Percentiles rank a stretch among this genome's conserved stretches.
Conservation (phyloP, 1,140 invertebrate genomes). For the Armadillidium nasatum region DNA sequence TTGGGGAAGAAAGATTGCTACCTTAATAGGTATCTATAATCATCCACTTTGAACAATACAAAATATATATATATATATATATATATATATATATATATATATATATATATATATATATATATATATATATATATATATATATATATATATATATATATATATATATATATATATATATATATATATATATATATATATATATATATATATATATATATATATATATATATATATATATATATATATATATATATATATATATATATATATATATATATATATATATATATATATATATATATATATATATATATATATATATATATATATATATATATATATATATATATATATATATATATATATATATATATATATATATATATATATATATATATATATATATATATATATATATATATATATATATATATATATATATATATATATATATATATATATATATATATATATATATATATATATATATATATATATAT, state of each 20-base stretch:
- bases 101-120: too few species aligned
- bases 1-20: too few species aligned
- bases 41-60: too few species aligned
- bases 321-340: constrained; percentile 18
- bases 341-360: constrained; percentile 18
- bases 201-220: constrained; percentile 20
- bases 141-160: not conserved
- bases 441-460: constrained; percentile 5
- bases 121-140: too few species aligned
- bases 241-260: too few species aligned
- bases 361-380: not conserved
- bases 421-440: not conserved
- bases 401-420: not conserved
- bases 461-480: constrained; percentile 18
- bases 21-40: too few species aligned
- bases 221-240: not conserved
- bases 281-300: not conserved
- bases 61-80: too few species aligned
- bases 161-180: not conserved
- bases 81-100: too few species aligned
- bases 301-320: not conserved
- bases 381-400: too few species aligned
- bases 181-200: constrained; percentile 4
- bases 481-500: constrained; percentile 2
- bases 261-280: too few species aligned